Evolutionary conservation across 1,140 invertebrate species (phyloP), one percentile per base, ranked within the genome.

Genomic region (Bombus ignitus): DNA sequence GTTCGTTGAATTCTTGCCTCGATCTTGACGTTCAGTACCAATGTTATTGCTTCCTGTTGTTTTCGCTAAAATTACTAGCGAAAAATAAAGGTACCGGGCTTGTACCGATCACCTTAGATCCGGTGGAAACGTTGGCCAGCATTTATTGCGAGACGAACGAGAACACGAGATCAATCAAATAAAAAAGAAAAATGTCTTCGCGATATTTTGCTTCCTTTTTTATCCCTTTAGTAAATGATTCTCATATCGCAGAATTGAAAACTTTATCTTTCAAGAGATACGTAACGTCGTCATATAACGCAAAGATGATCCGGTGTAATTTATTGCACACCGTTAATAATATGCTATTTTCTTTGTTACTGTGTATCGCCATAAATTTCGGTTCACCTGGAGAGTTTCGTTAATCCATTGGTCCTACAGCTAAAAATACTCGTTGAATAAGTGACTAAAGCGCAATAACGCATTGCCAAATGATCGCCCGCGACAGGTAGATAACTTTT

Each of bases 1-100:
- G 68, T 90, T 83, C 86, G 83, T 78, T 81, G 86, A 91, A 85
- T 92, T 87, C 83, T 71, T 90, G 84, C 89, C 90, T 90, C 85
- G 86, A 93, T 91, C 89, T 92, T 91, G 90, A 90, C 89, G 82
- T 81, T 86, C 85, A 88, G 77, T 68, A 77, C 32, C 70, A 77
- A 88, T 75, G 44, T 87, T 87, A 87, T 78, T 74, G 74, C 73
- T 59, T 77, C 44, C 44, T 73, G 59, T 62, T 68, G 72, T 66
- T 82, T 77, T 57, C 44, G 18, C 28, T 42, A 37, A 35, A 37
- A 59, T 76, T n/a, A 22, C 10, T 13, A 13, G 42, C 73, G 44
- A 32, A 18, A 35, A 53, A 25, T 53, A 74, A 73, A 47, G 25
- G 22, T 8, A 47, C 9, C 28, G 9, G 9, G n/a, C n/a, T 22